Conservation (phyloP, 1,140 invertebrate species). For the Drosophila gunungcola region DNA sequence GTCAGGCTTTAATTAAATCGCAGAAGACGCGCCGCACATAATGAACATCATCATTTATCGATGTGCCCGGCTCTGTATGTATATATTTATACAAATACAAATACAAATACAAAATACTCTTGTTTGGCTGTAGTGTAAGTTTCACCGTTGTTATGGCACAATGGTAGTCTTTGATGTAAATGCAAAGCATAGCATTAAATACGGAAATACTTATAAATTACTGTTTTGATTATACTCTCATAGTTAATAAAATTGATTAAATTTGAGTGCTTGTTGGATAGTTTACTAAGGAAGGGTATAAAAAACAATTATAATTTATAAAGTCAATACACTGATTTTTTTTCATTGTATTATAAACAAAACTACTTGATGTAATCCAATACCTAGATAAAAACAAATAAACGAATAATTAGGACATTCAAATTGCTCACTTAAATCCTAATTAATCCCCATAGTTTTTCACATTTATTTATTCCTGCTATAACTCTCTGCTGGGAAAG, state of each 20-base stretch:
- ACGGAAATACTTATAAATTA: neutral
- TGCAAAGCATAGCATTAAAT: neutral
- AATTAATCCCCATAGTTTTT: neutral
- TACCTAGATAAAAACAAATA: no score
- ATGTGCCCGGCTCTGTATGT: slow-evolving; percentile 6
- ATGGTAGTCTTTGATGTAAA: slow-evolving; percentile 9
- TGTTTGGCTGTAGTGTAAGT: neutral
- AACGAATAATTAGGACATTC: no score
- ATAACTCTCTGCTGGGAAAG: neutral
- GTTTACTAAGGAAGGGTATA: neutral
- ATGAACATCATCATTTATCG: slow-evolving; percentile 75
- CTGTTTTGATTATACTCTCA: neutral
- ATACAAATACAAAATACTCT: neutral
- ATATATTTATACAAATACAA: slow-evolving; percentile 7
- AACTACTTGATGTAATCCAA: no score
- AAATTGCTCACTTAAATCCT: neutral
- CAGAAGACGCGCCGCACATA: slow-evolving; percentile 73
- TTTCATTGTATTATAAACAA: no score
- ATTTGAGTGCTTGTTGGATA: neutral
- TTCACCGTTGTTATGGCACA: slow-evolving; percentile 2
- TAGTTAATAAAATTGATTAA: neutral
- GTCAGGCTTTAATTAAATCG: slow-evolving; percentile 70
- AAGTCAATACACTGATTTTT: no score
- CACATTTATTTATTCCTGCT: neutral
- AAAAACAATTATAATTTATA: neutral